Percentiles rank a stretch among this genome's conserved stretches.
Evolutionary conservation across 1,140 invertebrate species (phyloP).

Genomic region (Atta texana): DNA sequence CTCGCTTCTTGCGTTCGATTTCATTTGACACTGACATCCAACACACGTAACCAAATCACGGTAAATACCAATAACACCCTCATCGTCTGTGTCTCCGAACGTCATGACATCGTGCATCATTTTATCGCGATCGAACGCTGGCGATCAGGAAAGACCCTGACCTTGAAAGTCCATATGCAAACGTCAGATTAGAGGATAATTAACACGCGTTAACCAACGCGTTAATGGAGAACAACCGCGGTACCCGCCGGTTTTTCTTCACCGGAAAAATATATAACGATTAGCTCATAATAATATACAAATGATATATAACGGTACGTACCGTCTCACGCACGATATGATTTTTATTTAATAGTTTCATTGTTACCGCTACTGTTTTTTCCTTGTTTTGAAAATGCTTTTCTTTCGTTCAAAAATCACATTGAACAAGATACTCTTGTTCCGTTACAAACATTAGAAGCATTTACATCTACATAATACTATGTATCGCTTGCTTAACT

Average conservation of each 20-base stretch:
- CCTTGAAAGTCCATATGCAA: constrained; percentile 36
- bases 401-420: not conserved
- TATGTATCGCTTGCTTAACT: not conserved
- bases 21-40: constrained; percentile 23
- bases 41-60: constrained; percentile 33
- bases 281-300: not conserved
- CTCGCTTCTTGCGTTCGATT: not conserved
- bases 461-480: not conserved
- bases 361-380: not conserved
- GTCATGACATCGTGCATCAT: constrained; percentile 7
- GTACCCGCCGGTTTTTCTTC: constrained; percentile 21
- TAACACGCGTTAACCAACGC: constrained; percentile 46
- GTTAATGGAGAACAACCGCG: constrained; percentile 40
- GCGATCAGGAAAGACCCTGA: constrained; percentile 11
- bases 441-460: not conserved
- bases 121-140: constrained; percentile 33
- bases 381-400: not conserved
- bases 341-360: not conserved
- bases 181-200: constrained; percentile 48
- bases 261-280: not conserved
- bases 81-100: constrained; percentile 5
- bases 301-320: not conserved
- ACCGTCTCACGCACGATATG: not conserved
- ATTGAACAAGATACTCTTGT: not conserved
- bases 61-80: constrained; percentile 21